Evolutionary conservation across 2,113 vertebrate genomes (phyloP), one percentile per base, ranked within the genome.

Genomic region (Aleadryas rufinucha): DNA sequence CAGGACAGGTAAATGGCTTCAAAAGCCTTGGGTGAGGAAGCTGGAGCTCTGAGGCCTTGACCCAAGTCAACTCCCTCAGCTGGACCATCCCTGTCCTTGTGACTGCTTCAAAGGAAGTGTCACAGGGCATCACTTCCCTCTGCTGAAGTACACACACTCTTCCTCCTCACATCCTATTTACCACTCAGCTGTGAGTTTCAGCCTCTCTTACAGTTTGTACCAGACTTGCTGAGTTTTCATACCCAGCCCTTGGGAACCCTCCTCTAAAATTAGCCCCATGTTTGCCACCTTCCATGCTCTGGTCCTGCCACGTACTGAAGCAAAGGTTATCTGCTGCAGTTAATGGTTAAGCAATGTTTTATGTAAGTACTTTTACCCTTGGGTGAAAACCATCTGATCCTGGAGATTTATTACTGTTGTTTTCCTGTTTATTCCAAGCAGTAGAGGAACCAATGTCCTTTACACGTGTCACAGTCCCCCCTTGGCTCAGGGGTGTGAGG

Each of bases 331-430:
- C 88, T 42, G 3, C 83, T 84, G 80, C n/a, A 68, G 86, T 96
- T 97, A 94, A 95, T 94, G 54, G 88, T 97, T 97, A 93, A 95
- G 80, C 94, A 80, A 47, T 65, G 53, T 50, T 81, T 92, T 39
- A 41, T 54, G 52, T 24, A 69, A 70, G 84, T 81, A 54, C 86
- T 95, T 95, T 93, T 88, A 86, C 86, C 92, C 95, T 84, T 81
- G 83, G 50, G 79, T 80, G 85, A 95, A 75, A 50, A 84, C 56
- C 42, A 22, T n/a, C 94, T 66, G 66, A 90, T 81, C 35, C 83
- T 42, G 30, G 30, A 74, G 68, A 74, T 83, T 86, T 90, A 65
- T 90, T 57, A 17, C 59, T 65, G n/a, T 35, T 95, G 52, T 33
- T 89, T 82, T 91, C 42, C 66, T 83, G 22, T 61, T 76, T 85